Conservation (phyloP, 2,797 vertebrate genomes). For the Leucoraja ocellata region DNA sequence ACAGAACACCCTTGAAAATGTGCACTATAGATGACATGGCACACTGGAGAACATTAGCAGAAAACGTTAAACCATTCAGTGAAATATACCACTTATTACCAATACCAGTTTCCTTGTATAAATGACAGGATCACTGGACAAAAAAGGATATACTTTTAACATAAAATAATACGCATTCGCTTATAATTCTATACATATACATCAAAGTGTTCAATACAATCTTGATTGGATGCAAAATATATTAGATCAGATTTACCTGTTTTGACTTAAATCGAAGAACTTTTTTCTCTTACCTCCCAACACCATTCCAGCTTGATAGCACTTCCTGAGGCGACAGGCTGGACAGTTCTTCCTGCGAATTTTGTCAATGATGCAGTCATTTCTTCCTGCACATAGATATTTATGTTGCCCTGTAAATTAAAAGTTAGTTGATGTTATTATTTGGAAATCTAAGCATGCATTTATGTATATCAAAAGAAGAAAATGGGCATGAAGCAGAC, state of each 20-base stretch:
- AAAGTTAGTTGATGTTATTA: not conserved
- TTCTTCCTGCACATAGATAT: slow-evolving; percentile 91
- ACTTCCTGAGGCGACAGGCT: slow-evolving; percentile 89
- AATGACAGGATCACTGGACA: not conserved
- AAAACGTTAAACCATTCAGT: not conserved
- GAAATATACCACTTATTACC: not conserved
- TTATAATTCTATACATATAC: slow-evolving; percentile 19
- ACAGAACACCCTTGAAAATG: not conserved
- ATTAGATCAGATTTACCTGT: slow-evolving; percentile 33
- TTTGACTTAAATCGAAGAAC: slow-evolving; percentile 20
- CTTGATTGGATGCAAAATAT: slow-evolving; percentile 20
- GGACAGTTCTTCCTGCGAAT: slow-evolving; percentile 97
- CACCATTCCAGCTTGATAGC: slow-evolving; percentile 95
- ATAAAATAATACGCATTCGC: slow-evolving; percentile 25
- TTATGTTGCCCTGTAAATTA: slow-evolving; percentile 83
- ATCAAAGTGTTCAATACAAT: slow-evolving; percentile 11
- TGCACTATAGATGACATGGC: not conserved
- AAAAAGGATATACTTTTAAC: slow-evolving; percentile 20
- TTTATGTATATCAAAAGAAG: not conserved
- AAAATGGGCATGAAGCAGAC: not conserved
- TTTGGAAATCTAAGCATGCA: not conserved
- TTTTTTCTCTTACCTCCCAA: slow-evolving; percentile 76
- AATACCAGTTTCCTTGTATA: slow-evolving; percentile 11
- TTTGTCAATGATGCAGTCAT: slow-evolving; percentile 98
- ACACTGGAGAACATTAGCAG: slow-evolving; percentile 18